phyloP scores from a whole-genome alignment of 2,797 vertebrate genomes.

The Sebastes paucispinis region DNA sequence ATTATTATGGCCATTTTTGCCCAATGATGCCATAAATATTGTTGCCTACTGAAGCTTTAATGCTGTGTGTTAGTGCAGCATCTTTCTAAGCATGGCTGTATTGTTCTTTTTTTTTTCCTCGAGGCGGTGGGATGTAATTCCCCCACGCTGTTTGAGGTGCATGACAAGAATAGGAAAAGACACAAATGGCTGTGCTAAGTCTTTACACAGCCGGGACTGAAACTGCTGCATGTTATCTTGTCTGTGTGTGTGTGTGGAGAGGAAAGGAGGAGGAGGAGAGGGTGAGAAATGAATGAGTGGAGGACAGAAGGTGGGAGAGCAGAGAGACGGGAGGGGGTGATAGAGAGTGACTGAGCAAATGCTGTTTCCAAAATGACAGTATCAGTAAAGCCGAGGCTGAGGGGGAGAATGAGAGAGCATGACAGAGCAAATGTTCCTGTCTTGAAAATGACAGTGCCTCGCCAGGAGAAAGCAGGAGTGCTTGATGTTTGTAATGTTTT shows the following conservation, averaged over 20 bases:
- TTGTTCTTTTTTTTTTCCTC: conserved; percentile 1
- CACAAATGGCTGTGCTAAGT: conserved; percentile 19
- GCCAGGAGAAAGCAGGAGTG: conserved; percentile 49
- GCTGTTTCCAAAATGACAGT: conserved; percentile 60
- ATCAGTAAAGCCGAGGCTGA: conserved; percentile 48
- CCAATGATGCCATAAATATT: too few species aligned
- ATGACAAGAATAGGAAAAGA: conserved; percentile 31
- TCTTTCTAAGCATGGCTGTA: neutral
- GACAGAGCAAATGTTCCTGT: conserved; percentile 67
- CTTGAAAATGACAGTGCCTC: conserved; percentile 50
- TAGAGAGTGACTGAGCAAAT: conserved; percentile 64
- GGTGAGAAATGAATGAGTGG: conserved; percentile 21
- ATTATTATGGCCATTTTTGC: too few species aligned
- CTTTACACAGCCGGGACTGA: conserved; percentile 15
- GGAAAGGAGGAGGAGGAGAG: conserved; percentile 12
- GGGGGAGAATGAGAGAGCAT: conserved; percentile 51
- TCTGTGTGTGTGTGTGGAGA: neutral
- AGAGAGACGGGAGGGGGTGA: conserved; percentile 7
- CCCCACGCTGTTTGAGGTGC: conserved; percentile 5
- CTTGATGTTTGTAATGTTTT: conserved; percentile 56
- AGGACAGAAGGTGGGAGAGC: conserved; percentile 18
- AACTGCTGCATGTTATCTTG: conserved; percentile 41
- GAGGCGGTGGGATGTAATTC: conserved; percentile 28
- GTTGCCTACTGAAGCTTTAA: neutral
- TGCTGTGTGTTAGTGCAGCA: conserved; percentile 13